Evolutionary conservation across 2,113 vertebrate genomes (phyloP).

Genomic region (Perca schrenkii): DNA sequence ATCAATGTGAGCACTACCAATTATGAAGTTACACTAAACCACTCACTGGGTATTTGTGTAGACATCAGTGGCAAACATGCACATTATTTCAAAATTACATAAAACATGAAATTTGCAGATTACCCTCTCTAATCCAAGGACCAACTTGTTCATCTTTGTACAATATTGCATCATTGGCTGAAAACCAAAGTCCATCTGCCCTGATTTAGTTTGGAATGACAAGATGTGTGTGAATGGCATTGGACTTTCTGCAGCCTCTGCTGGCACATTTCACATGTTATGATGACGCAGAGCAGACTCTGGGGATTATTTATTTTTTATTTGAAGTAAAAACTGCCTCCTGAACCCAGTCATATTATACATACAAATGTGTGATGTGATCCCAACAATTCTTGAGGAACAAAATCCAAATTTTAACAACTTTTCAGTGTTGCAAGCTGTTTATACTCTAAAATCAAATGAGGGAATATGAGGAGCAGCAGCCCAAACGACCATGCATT

Average conservation of each 20-base stretch:
- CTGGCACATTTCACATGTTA: slow-evolving; percentile 35
- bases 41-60: slow-evolving; percentile 64
- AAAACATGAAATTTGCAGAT: slow-evolving; percentile 79
- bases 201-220: slow-evolving; percentile 46
- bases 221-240: slow-evolving; percentile 53
- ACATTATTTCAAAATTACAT: slow-evolving; percentile 69
- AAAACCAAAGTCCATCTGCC: slow-evolving; percentile 61
- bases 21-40: slow-evolving; percentile 64
- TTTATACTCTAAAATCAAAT: slow-evolving; percentile 65
- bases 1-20: slow-evolving; percentile 55
- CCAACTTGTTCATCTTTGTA: slow-evolving; percentile 72
- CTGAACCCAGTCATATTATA: slow-evolving; percentile 23
- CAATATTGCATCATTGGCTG: slow-evolving; percentile 72
- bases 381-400: slow-evolving; percentile 23
- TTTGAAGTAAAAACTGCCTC: slow-evolving; percentile 21
- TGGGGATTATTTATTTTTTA: slow-evolving; percentile 18
- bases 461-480: slow-evolving; percentile 67
- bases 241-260: slow-evolving; percentile 38
- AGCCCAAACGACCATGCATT: slow-evolving; percentile 79
- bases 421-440: slow-evolving; percentile 44
- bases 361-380: background rate
- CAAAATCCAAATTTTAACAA: slow-evolving; percentile 24
- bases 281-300: slow-evolving; percentile 24
- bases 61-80: slow-evolving; percentile 68
- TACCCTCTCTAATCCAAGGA: slow-evolving; percentile 76